phyloP scores from a whole-genome alignment of 2,113 vertebrate genomes.

The Crotophaga sulcirostris region DNA sequence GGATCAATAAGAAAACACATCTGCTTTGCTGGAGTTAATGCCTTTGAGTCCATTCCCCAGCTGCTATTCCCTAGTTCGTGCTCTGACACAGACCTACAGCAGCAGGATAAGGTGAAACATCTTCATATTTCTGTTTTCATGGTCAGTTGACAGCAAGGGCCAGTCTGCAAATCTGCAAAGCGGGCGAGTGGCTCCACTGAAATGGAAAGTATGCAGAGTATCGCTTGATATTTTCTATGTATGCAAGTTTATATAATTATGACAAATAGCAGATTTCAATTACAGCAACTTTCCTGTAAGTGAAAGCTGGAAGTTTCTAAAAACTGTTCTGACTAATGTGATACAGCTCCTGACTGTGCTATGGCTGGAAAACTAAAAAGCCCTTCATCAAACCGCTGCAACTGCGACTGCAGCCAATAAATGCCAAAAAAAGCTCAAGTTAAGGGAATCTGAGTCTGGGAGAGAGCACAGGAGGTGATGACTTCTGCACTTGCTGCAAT shows the following conservation, averaged over 20 bases:
- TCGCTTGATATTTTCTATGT: background rate
- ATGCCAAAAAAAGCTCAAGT: background rate
- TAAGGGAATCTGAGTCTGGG: background rate
- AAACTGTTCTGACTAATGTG: background rate
- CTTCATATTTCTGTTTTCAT: fast-evolving
- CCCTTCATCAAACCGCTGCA: background rate
- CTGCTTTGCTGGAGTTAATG: background rate
- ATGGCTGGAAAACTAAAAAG: background rate
- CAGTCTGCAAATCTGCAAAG: background rate
- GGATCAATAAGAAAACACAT: fast-evolving
- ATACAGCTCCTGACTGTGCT: background rate
- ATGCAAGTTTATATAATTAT: background rate
- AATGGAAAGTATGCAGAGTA: background rate
- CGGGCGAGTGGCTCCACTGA: background rate
- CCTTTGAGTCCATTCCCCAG: background rate
- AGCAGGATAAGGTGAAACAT: background rate
- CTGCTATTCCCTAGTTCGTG: background rate
- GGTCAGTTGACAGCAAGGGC: background rate
- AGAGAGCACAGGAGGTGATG: background rate
- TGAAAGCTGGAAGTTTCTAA: background rate
- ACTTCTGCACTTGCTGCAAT: background rate
- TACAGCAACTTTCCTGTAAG: slow-evolving; percentile 6
- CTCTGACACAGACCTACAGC: background rate
- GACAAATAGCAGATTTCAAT: background rate
- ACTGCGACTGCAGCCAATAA: background rate